phyloP scores from a whole-genome alignment of 2,797 vertebrate species.

The Anableps anableps region DNA sequence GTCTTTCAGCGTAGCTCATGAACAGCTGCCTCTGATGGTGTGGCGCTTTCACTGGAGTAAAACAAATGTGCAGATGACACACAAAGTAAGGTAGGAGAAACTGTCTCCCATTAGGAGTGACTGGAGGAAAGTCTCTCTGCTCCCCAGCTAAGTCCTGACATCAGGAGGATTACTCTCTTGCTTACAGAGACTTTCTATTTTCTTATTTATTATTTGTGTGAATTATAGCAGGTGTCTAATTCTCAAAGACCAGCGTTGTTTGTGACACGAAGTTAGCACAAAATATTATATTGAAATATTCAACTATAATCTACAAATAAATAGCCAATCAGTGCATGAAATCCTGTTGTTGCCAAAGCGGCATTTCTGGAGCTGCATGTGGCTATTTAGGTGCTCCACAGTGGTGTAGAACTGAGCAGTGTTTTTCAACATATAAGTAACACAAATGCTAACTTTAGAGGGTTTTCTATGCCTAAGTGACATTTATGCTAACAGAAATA shows the following conservation, averaged over 20 bases:
- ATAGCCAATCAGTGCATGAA: background rate
- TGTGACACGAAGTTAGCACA: background rate
- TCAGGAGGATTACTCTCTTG: slow-evolving; percentile 17
- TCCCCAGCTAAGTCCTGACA: slow-evolving; percentile 12
- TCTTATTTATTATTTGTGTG: background rate
- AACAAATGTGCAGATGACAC: slow-evolving; percentile 42
- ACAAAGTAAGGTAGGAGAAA: slow-evolving; percentile 38
- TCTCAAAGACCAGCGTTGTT: background rate
- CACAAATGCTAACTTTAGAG: too few relatives aligned
- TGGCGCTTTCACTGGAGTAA: slow-evolving; percentile 36
- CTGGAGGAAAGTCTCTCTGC: slow-evolving; percentile 42
- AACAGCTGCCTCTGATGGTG: slow-evolving; percentile 47
- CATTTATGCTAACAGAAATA: too few relatives aligned
- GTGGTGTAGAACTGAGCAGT: too few relatives aligned
- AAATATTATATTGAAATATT: background rate
- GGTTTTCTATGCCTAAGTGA: too few relatives aligned
- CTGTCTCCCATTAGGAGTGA: slow-evolving; percentile 23
- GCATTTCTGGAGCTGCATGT: too few relatives aligned
- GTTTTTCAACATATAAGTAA: too few relatives aligned
- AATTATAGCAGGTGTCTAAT: background rate
- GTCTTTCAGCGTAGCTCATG: slow-evolving; percentile 48
- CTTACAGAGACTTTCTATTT: background rate
- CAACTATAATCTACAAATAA: background rate
- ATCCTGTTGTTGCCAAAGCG: too few relatives aligned
- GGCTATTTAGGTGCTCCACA: too few relatives aligned